Evolutionary conservation across 2,888 invertebrate species (phyloP).

Genomic region (Diarsia brunnea): DNA sequence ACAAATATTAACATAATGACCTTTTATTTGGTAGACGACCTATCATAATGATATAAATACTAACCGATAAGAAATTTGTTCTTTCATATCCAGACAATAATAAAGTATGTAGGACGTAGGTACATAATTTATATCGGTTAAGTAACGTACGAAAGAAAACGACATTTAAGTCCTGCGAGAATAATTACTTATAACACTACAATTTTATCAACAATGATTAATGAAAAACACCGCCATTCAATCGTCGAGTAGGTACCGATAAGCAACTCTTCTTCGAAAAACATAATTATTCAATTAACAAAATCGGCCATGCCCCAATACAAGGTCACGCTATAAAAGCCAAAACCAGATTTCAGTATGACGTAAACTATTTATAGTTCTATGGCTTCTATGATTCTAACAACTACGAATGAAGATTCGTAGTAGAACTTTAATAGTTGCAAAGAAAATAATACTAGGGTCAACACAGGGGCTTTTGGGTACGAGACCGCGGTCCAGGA

Average conservation of each 20-base stretch:
- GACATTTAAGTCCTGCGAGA: conserved; percentile 5
- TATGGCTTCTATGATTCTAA: conserved; percentile 31
- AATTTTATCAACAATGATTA: conserved; percentile 35
- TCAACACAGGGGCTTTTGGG: neutral
- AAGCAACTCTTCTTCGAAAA: conserved; percentile 38
- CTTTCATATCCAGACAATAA: neutral
- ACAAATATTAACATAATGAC: neutral
- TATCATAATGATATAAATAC: neutral
- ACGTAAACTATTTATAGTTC: conserved; percentile 24
- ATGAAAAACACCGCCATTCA: conserved; percentile 29
- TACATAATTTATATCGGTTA: neutral
- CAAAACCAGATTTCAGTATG: conserved; percentile 37
- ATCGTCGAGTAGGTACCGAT: conserved; percentile 7
- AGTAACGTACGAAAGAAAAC: conserved; percentile 5
- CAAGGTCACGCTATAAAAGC: conserved; percentile 34
- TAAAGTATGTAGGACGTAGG: no score
- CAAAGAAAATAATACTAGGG: conserved; percentile 1
- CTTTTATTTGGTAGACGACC: neutral
- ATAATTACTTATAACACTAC: conserved; percentile 12
- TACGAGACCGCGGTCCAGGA: no score
- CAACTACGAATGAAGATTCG: conserved; percentile 6
- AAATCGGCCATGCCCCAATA: conserved; percentile 2
- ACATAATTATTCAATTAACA: conserved; percentile 40
- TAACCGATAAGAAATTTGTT: neutral
- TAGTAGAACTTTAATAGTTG: no score